These are phyloP conservation scores for Pinctada fucata DNA, from an alignment of 2,888 invertebrate genomes.

Conservation along the genomic window DNA sequence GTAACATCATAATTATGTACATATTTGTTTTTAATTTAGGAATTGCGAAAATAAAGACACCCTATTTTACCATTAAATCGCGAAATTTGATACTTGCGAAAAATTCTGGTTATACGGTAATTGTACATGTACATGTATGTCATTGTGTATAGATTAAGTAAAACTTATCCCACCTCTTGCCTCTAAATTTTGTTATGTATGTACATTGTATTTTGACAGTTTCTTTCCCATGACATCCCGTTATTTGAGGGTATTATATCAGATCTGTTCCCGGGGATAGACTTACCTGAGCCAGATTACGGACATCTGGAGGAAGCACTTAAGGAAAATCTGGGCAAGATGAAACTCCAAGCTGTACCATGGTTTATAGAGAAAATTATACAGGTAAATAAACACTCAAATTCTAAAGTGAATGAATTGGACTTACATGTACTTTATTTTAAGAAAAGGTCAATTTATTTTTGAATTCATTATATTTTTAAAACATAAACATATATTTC, in stretches of 20 bases:
- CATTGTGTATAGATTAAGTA: too few species aligned
- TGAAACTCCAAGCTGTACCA: conserved; percentile 71
- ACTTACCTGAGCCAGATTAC: conserved; percentile 73
- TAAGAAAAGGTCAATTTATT: too few species aligned
- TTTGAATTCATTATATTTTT: background rate
- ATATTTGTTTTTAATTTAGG: too few species aligned
- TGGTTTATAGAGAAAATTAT: conserved; percentile 76
- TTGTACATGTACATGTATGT: too few species aligned
- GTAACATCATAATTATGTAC: too few species aligned
- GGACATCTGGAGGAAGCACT: conserved; percentile 68
- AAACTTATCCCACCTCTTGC: too few species aligned
- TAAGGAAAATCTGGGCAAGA: conserved; percentile 56
- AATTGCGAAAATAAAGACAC: too few species aligned
- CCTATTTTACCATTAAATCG: too few species aligned
- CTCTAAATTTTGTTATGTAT: background rate
- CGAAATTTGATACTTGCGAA: too few species aligned
- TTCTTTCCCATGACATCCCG: conserved; percentile 76
- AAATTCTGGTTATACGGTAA: too few species aligned
- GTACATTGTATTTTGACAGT: conserved; percentile 62
- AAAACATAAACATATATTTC: conserved; percentile 12
- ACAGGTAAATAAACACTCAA: conserved; percentile 62
- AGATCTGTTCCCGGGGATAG: conserved; percentile 75
- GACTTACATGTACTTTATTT: background rate
- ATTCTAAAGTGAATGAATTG: background rate
- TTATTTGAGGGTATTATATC: conserved; percentile 77